phyloP scores from a whole-genome alignment of 2,113 vertebrate species.

The zebrafish (Danio rerio) region GRCz12tu NC_133184.1:37531001-37531500 shows the following conservation, averaged over 20 bases:
- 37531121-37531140: slow-evolving; percentile 22
- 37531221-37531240: slow-evolving; percentile 24
- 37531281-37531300: slow-evolving; percentile 33
- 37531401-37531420: neutral
- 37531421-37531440: neutral
- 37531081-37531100: slow-evolving; percentile 32
- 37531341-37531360: neutral
- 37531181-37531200: slow-evolving; percentile 32
- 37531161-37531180: slow-evolving; percentile 31
- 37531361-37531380: neutral
- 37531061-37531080: neutral
- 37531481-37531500: neutral
- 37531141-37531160: slow-evolving; percentile 43
- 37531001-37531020: neutral
- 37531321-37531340: neutral
- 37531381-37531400: neutral
- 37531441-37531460: neutral
- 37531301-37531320: slow-evolving; percentile 27
- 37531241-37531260: slow-evolving; percentile 39
- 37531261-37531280: slow-evolving; percentile 23
- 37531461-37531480: neutral
- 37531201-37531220: slow-evolving; percentile 38
- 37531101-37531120: slow-evolving; percentile 8
- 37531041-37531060: neutral
- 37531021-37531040: neutral